Percentiles rank a stretch among this genome's conserved stretches.
Conservation (phyloP, 2,113 vertebrate species). For the Eolophus roseicapilla region DNA sequence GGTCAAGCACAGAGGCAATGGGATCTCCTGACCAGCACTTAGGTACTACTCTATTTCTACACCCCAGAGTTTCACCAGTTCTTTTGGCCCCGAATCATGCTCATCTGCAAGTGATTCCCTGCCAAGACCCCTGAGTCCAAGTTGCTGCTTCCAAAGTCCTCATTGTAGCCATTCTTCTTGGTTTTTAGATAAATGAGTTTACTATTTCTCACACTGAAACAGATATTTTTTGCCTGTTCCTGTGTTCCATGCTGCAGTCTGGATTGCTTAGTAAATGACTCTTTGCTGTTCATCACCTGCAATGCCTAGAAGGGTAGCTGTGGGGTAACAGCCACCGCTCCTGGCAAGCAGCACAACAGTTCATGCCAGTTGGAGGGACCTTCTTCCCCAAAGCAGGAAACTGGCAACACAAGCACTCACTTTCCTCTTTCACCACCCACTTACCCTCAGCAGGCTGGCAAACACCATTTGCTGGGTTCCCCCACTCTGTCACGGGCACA, state of each 20-base stretch:
- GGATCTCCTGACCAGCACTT: background rate
- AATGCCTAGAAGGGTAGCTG: background rate
- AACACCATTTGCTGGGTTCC: conserved; percentile 44
- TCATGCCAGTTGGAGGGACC: conserved; percentile 50
- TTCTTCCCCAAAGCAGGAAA: conserved; percentile 13
- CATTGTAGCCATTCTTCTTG: background rate
- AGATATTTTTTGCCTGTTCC: background rate
- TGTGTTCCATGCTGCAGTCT: background rate
- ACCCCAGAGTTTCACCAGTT: background rate
- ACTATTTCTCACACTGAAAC: background rate
- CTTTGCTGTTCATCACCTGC: conserved; percentile 41
- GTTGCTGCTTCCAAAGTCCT: background rate
- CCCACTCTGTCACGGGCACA: background rate
- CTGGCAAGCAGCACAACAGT: background rate
- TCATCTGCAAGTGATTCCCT: background rate
- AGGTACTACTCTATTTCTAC: background rate
- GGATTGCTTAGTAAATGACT: background rate
- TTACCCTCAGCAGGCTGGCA: conserved; percentile 14
- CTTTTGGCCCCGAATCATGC: background rate
- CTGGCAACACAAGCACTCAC: background rate
- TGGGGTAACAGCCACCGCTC: background rate
- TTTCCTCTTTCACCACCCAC: conserved; percentile 54
- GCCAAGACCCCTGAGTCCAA: background rate
- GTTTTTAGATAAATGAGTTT: background rate
- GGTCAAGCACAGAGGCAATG: background rate